Conservation (phyloP, 1,140 invertebrate genomes). For the Pseudachorutes palmiensis region DNA sequence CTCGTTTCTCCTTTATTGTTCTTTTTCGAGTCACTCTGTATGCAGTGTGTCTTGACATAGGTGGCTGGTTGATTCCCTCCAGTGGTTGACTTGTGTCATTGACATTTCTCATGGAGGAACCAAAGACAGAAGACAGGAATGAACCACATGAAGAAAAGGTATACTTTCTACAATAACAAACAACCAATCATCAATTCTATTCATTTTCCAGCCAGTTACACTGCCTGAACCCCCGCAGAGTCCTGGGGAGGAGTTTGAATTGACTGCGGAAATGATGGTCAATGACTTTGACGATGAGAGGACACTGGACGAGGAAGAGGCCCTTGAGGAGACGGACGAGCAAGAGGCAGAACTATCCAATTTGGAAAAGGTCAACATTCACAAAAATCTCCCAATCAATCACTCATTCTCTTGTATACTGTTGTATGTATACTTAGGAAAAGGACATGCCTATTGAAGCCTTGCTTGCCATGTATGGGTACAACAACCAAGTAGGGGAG, state of each 20-base stretch:
- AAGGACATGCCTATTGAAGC: conserved; percentile 91
- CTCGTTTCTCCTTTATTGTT: too few species aligned
- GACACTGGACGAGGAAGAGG: conserved; percentile 93
- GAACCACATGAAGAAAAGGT: not conserved
- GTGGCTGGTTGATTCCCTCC: too few species aligned
- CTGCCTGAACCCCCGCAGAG: conserved; percentile 23
- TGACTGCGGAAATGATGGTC: conserved; percentile 78
- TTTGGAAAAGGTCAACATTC: conserved; percentile 62
- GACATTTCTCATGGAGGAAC: not conserved
- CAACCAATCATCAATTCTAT: not conserved
- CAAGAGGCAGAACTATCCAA: conserved; percentile 78
- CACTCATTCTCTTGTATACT: not conserved
- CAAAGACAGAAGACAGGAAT: not conserved
- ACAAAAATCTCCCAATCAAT: not conserved
- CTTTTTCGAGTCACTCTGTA: too few species aligned
- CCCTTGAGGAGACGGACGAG: conserved; percentile 76
- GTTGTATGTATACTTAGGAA: conserved; percentile 42
- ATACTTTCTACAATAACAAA: not conserved
- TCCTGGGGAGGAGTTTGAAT: conserved; percentile 57
- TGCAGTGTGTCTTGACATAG: too few species aligned
- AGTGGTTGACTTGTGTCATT: not conserved
- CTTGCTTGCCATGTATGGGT: conserved; percentile 78
- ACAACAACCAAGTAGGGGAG: conserved; percentile 47
- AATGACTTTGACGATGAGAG: conserved; percentile 95
- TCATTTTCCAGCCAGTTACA: not conserved